phyloP scores from a whole-genome alignment of 1,140 invertebrate species.

The Lycorma delicatula region DNA sequence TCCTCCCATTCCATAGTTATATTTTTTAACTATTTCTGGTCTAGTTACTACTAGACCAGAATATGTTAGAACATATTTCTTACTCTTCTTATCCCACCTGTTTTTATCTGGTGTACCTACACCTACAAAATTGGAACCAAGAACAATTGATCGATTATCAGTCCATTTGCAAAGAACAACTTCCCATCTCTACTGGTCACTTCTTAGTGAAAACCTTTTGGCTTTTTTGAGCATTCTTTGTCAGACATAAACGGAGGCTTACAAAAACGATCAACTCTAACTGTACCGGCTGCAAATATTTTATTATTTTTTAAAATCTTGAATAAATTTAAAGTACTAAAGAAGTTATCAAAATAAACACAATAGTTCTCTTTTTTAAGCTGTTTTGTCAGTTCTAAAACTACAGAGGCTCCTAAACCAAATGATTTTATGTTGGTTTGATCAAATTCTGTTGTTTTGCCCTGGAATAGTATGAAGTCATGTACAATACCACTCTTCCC shows the following conservation, averaged over 20 bases:
- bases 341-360: background rate
- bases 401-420: constrained; percentile 24
- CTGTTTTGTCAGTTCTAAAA: constrained; percentile 19
- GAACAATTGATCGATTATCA: background rate
- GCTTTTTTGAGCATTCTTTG: background rate
- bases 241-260: background rate
- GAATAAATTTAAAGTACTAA: background rate
- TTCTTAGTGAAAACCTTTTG: background rate
- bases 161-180: background rate
- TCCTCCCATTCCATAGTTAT: background rate
- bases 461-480: constrained; percentile 31
- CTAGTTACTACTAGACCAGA: too few species aligned
- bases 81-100: background rate
- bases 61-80: too few species aligned
- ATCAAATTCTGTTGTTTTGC: constrained; percentile 26
- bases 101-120: background rate
- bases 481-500: constrained; percentile 18
- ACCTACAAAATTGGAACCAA: background rate
- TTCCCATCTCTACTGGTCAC: background rate
- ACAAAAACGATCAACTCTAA: background rate
- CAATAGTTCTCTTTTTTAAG: background rate
- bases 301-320: background rate
- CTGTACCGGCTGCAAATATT: background rate
- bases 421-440: constrained; percentile 18
- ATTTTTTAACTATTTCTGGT: background rate